Evolutionary conservation across 2,113 vertebrate species (phyloP).

Genomic region (Tor tambroides): DNA sequence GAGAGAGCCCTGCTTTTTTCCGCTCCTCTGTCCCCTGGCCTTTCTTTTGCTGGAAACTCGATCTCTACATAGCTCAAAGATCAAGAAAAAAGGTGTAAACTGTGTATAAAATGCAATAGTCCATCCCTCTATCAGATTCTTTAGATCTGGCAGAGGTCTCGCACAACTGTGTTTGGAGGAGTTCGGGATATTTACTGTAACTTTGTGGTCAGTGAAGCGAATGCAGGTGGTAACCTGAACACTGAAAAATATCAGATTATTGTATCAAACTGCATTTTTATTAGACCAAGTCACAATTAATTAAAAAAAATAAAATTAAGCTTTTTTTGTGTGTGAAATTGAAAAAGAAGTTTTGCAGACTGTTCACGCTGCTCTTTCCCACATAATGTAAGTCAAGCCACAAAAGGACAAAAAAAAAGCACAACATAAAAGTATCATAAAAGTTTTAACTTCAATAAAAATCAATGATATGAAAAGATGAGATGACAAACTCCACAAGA

Average conservation of each 20-base stretch:
- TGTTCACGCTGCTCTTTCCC: no score
- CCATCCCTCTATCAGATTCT: conserved; percentile 75
- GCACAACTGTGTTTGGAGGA: conserved; percentile 55
- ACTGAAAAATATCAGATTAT: background rate
- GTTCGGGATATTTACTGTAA: conserved; percentile 38
- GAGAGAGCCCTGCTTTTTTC: conserved; percentile 76
- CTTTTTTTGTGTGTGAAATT: no score
- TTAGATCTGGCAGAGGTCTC: conserved; percentile 62
- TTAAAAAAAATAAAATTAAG: no score
- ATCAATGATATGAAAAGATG: background rate
- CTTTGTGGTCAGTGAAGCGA: background rate
- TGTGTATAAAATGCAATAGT: conserved; percentile 87
- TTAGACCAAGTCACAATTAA: background rate
- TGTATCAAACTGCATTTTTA: background rate
- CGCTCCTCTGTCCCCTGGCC: conserved; percentile 63
- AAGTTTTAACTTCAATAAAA: no score
- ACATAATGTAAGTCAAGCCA: background rate
- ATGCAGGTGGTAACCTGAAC: background rate
- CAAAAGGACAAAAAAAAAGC: background rate
- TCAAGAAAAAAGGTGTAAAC: conserved; percentile 95
- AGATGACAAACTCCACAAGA: background rate
- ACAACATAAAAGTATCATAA: background rate
- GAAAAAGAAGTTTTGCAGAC: no score
- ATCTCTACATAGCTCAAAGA: conserved; percentile 86
- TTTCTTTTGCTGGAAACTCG: conserved; percentile 88